Evolutionary conservation across 1,140 invertebrate species (phyloP).

Genomic region (Proctacanthus coquilletti): DNA sequence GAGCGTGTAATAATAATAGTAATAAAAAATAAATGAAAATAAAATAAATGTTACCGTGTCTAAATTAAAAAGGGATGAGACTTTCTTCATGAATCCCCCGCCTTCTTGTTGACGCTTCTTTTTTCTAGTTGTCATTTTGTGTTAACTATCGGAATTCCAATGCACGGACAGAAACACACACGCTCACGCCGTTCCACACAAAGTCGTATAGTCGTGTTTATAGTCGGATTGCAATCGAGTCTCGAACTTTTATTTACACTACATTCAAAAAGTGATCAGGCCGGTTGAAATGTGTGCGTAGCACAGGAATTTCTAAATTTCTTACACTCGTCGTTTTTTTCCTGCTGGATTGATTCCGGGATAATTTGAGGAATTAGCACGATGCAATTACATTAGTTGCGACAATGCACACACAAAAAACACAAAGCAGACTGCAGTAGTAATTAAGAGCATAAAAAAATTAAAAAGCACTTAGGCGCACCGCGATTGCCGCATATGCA

Average conservation of each 20-base stretch:
- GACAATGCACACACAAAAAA: background rate
- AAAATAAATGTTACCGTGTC: slow-evolving; percentile 49
- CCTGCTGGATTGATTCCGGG: too few relatives aligned
- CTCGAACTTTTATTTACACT: too few relatives aligned
- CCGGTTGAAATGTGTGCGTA: too few relatives aligned
- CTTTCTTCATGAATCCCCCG: slow-evolving; percentile 65
- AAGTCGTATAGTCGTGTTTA: too few relatives aligned
- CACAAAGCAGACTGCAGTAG: background rate
- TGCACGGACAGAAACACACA: too few relatives aligned
- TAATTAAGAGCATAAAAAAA: background rate
- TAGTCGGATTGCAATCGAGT: too few relatives aligned
- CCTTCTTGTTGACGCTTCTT: slow-evolving; percentile 56
- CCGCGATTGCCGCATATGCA: background rate
- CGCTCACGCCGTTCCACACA: too few relatives aligned
- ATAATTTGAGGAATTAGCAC: too few relatives aligned
- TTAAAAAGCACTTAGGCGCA: background rate
- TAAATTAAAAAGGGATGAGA: slow-evolving; percentile 71
- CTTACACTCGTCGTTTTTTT: too few relatives aligned
- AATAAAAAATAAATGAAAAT: slow-evolving; percentile 8
- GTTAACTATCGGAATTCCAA: too few relatives aligned
- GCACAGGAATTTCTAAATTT: too few relatives aligned
- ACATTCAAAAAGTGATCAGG: too few relatives aligned
- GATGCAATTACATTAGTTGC: background rate
- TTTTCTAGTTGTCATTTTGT: slow-evolving; percentile 55
- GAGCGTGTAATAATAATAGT: slow-evolving; percentile 2